Conservation (phyloP, 2,113 vertebrate species). For the Lathamus discolor region DNA sequence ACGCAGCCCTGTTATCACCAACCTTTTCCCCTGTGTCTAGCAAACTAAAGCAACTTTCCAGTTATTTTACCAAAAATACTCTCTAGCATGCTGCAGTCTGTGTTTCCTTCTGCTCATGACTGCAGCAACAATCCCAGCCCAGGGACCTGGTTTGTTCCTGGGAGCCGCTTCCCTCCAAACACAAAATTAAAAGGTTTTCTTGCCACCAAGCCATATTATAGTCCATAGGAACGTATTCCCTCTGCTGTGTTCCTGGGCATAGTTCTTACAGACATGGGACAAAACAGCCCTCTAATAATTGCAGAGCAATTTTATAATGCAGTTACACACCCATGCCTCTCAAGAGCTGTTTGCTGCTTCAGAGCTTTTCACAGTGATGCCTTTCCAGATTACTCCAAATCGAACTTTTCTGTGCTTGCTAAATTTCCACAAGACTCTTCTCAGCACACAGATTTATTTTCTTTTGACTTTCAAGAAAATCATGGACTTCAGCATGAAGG, state of each 20-base stretch:
- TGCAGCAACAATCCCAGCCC: neutral
- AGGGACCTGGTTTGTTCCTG: neutral
- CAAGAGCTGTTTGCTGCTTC: neutral
- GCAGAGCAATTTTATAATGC: neutral
- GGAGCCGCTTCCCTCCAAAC: fast-evolving
- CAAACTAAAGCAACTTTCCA: neutral
- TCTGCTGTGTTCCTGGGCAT: neutral
- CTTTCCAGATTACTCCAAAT: neutral
- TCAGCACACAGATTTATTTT: neutral
- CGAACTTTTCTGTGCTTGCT: fast-evolving
- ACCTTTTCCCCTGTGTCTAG: neutral
- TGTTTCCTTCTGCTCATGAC: fast-evolving
- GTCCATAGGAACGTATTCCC: neutral
- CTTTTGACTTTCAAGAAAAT: neutral
- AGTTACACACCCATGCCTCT: neutral
- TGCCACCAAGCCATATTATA: neutral
- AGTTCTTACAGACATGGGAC: fast-evolving
- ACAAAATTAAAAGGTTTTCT: neutral
- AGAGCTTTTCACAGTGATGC: fast-evolving
- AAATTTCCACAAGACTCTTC: neutral
- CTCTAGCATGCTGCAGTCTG: neutral
- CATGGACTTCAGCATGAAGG: neutral
- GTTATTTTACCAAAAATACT: neutral
- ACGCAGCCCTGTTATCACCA: neutral
- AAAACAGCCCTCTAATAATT: neutral